Conservation (phyloP, 30 jellyfish, hydroid and myxozoan species). For the Aurelia aurita region DNA sequence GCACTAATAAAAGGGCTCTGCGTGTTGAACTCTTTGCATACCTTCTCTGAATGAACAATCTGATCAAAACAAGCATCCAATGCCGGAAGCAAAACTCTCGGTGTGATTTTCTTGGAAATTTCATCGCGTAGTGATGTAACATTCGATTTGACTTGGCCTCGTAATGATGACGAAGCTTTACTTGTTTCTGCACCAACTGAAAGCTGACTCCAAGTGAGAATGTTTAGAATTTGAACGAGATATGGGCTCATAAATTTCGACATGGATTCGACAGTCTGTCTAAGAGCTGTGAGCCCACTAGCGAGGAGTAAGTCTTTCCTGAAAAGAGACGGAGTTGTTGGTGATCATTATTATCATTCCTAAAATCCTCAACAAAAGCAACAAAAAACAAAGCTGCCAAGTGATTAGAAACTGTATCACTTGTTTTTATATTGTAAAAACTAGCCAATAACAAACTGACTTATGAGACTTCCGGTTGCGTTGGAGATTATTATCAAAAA, state of each 20-base stretch:
- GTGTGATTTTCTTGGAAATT: slow-evolving; percentile 54
- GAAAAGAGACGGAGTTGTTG: no score
- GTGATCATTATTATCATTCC: no score
- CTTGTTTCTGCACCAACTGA: neutral
- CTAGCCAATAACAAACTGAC: no score
- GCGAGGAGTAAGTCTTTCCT: slow-evolving; percentile 48
- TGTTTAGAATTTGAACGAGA: slow-evolving; percentile 46
- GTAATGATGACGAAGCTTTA: neutral
- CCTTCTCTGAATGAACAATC: slow-evolving; percentile 51
- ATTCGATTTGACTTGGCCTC: slow-evolving; percentile 48
- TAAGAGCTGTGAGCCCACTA: slow-evolving; percentile 71
- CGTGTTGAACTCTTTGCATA: neutral
- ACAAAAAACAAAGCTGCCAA: no score
- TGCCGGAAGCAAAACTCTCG: slow-evolving; percentile 87
- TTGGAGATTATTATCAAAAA: no score
- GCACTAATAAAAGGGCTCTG: neutral
- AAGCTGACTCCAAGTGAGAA: slow-evolving; percentile 8
- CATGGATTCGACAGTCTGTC: slow-evolving; percentile 58
- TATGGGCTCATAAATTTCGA: slow-evolving; percentile 94
- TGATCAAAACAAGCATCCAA: slow-evolving; percentile 64
- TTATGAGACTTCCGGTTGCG: no score
- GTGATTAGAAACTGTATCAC: no score
- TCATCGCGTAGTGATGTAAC: slow-evolving; percentile 42
- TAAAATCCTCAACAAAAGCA: no score
- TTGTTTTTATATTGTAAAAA: no score